Percentiles rank a stretch among this genome's conserved stretches.
These are phyloP conservation scores for Diabrotica virgifera DNA, from an alignment of 1,140 invertebrate genomes.

Conservation along the genomic window DNA sequence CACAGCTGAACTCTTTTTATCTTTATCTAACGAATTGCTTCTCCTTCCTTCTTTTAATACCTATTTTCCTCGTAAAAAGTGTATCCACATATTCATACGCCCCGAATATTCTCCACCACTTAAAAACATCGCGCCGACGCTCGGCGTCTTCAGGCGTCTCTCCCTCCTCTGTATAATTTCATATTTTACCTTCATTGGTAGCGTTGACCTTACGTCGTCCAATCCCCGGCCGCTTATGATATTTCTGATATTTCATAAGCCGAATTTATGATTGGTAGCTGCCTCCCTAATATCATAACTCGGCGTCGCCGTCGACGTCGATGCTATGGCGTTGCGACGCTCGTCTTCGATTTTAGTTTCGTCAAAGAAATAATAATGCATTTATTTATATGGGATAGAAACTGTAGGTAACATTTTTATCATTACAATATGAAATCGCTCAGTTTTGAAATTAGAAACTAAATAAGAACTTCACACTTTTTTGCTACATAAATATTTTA, in stretches of 20 bases:
- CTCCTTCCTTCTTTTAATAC: no score
- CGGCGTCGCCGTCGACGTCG: slow-evolving; percentile 13
- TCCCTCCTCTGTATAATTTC: slow-evolving; percentile 35
- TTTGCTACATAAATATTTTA: no score
- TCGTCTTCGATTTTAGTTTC: no score
- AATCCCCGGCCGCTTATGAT: slow-evolving; percentile 36
- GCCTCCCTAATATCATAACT: slow-evolving; percentile 19
- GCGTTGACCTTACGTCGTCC: slow-evolving; percentile 19
- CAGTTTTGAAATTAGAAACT: no score
- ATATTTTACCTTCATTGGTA: slow-evolving; percentile 41
- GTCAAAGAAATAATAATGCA: no score
- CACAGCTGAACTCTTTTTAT: no score
- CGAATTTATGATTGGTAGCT: slow-evolving; percentile 37
- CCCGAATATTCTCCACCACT: slow-evolving; percentile 7
- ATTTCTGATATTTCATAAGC: slow-evolving; percentile 43
- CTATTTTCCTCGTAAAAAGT: no score
- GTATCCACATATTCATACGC: neutral
- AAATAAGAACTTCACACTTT: no score
- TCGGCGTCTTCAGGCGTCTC: slow-evolving; percentile 16
- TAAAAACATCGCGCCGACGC: slow-evolving; percentile 25
- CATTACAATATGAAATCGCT: no score
- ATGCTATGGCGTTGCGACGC: slow-evolving; percentile 11
- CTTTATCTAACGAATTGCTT: no score
- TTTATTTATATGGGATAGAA: no score
- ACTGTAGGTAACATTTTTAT: no score